These are phyloP conservation scores for Erebia palarica DNA, from an alignment of 2,888 invertebrate species.

Conservation along the genomic window DNA sequence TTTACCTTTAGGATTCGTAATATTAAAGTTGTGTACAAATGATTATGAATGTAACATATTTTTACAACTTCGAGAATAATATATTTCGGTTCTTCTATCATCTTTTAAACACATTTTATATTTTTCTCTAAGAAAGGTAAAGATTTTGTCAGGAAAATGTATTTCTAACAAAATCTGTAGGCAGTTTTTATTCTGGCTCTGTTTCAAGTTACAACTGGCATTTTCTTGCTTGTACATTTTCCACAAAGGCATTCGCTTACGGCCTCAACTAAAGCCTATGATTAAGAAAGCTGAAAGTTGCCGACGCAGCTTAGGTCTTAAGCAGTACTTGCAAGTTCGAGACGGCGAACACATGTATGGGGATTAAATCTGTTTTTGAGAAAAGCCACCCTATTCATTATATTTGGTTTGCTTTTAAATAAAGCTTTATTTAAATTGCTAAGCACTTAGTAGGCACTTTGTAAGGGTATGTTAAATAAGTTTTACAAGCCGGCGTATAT, in stretches of 20 bases:
- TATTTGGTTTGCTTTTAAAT: background rate
- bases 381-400: conserved; percentile 13
- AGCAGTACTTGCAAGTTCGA: conserved; percentile 17
- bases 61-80: too few relatives aligned
- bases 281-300: conserved; percentile 38
- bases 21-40: too few relatives aligned
- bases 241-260: conserved; percentile 14
- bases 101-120: background rate
- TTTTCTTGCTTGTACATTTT: conserved; percentile 5
- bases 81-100: background rate
- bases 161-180: background rate
- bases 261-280: conserved; percentile 28
- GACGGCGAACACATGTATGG: conserved; percentile 22
- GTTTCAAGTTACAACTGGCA: background rate
- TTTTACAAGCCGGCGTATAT: background rate
- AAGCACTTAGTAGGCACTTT: too few relatives aligned
- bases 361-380: conserved; percentile 18
- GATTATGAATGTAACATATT: too few relatives aligned
- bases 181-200: background rate
- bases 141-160: too few relatives aligned
- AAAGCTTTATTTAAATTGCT: background rate
- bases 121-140: background rate
- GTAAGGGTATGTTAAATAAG: too few relatives aligned
- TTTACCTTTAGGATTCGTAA: background rate
- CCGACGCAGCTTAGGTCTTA: conserved; percentile 30